Base-by-base conservation (phyloP, 2,888 invertebrate genomes). In the Heliconius sara region DNA sequence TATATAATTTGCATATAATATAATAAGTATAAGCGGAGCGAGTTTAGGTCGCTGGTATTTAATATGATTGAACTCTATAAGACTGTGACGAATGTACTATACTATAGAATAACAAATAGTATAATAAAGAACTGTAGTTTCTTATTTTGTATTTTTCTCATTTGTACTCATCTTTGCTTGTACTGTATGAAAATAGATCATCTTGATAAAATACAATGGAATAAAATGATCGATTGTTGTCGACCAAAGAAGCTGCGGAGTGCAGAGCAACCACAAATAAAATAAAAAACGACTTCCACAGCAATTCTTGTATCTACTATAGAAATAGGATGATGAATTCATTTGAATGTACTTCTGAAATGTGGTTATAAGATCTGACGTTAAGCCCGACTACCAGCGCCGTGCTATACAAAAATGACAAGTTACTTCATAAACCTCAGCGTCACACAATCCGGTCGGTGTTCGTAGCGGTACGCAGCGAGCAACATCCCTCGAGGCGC, bases 381-480 rank as follows among this genome's bases (percentile, higher is more conserved):
- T 60, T 52, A 19, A 52, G 7, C 25, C 19, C 63, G 63, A 13
- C 63, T 12, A 39, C 47, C 39, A 60, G 30, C 39, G 39, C n/a
- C 16, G 73, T 25, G 22, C 34, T 13, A 63, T 34, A 63, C 63
- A 63, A 74, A 75, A 75, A 66, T 47, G 65, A 65, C 27, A 65
- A 75, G 63, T 75, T 75, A 75, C 66, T 75, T 65, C 27, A 66
- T 30, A 47, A 66, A 47, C 65, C 65, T 65, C 75, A 65, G 27
- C 75, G 75, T 75, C 39, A 75, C 67, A 79, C 81, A 81, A 76
- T 81, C 70, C 71, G 22, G 74, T 79, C 77, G 77, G 70, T 76
- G 65, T 52, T 52, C 67, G 63, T 63, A 57, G 74, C 67, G 66
- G 77, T 75, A 77, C 73, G 79, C 68, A 76, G 79, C 73, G 74